phyloP scores from a whole-genome alignment of 2,113 vertebrate species.

The Channa maculata region DNA sequence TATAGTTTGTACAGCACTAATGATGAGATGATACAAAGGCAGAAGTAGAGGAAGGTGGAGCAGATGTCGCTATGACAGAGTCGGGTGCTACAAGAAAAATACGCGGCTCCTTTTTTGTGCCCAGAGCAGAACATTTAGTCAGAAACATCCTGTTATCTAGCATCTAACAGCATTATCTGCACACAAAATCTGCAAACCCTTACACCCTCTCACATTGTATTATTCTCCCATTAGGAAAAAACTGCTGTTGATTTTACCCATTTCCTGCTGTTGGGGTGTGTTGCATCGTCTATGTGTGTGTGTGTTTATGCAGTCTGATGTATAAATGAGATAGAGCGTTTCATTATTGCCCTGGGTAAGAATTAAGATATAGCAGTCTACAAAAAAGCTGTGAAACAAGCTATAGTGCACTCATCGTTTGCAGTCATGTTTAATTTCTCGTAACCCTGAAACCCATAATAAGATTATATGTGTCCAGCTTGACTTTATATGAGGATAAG shows the following conservation, averaged over 20 bases:
- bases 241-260: constrained; percentile 59
- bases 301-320: constrained; percentile 24
- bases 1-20: constrained; percentile 15
- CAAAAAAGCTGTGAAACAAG: constrained; percentile 59
- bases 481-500: constrained; percentile 38
- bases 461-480: constrained; percentile 53
- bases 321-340: constrained; percentile 47
- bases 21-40: constrained; percentile 27
- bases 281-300: constrained; percentile 15
- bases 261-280: constrained; percentile 41
- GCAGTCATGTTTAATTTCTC: constrained; percentile 52
- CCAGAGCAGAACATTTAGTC: constrained; percentile 65
- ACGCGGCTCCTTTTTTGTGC: constrained; percentile 25
- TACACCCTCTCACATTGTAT: constrained; percentile 49
- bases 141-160: constrained; percentile 68
- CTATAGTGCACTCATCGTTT: constrained; percentile 40
- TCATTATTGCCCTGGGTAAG: constrained; percentile 40
- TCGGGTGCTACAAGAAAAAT: constrained; percentile 33
- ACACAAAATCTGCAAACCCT: constrained; percentile 68
- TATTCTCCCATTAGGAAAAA: constrained; percentile 65
- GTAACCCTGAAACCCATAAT: constrained; percentile 47
- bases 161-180: constrained; percentile 76
- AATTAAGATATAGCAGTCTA: constrained; percentile 62
- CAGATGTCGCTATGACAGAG: constrained; percentile 42
- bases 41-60: constrained; percentile 40